Conservation (phyloP, 2,113 vertebrate species). For the Stigmatopora nigra region DNA sequence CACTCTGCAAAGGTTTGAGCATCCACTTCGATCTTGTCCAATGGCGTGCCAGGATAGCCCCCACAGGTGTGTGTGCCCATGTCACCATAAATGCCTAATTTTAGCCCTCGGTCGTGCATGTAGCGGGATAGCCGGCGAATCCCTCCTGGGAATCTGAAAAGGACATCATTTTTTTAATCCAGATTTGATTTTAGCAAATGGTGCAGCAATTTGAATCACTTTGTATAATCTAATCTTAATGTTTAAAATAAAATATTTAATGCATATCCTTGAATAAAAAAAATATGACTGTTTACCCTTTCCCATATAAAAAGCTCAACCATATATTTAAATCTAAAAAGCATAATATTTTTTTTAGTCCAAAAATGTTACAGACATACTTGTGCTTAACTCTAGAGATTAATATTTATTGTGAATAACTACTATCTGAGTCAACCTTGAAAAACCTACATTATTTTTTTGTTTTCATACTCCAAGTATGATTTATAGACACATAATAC, state of each 20-base stretch:
- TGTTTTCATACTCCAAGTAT: neutral
- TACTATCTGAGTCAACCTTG: neutral
- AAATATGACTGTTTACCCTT: too few relatives aligned
- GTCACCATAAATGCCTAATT: slow-evolving; percentile 88
- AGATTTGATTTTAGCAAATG: neutral
- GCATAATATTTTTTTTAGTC: too few relatives aligned
- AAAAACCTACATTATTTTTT: neutral
- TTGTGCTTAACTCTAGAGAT: too few relatives aligned
- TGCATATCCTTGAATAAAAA: too few relatives aligned
- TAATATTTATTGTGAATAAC: too few relatives aligned
- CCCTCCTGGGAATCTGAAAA: slow-evolving; percentile 77
- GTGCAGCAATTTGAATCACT: neutral
- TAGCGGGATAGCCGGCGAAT: slow-evolving; percentile 81
- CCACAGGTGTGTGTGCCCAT: slow-evolving; percentile 80
- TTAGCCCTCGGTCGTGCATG: slow-evolving; percentile 80
- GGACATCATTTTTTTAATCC: neutral
- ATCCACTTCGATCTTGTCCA: slow-evolving; percentile 74
- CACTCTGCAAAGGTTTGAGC: slow-evolving; percentile 84
- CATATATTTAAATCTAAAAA: too few relatives aligned
- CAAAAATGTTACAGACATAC: too few relatives aligned
- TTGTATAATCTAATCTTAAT: too few relatives aligned
- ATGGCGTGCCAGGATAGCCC: slow-evolving; percentile 81
- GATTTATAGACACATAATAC: slow-evolving; percentile 2
- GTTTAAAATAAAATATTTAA: too few relatives aligned
- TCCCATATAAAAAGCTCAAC: too few relatives aligned